phyloP scores from a whole-genome alignment of 1,140 invertebrate genomes.

The Vollenhovia emeryi region DNA sequence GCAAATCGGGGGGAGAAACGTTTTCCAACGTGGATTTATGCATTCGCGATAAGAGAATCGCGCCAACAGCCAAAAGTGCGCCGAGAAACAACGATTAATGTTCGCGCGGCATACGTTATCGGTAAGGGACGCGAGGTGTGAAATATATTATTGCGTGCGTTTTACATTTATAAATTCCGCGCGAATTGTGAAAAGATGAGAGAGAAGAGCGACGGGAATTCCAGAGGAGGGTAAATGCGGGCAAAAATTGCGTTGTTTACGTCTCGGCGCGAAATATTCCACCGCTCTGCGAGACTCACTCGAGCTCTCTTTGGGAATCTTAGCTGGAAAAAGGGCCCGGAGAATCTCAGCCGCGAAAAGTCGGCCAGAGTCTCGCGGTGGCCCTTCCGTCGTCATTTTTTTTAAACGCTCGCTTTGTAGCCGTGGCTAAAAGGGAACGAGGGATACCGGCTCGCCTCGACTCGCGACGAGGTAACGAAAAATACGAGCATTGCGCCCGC shows the following conservation, averaged over 20 bases:
- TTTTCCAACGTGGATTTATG: conserved; percentile 42
- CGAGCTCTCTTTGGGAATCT: conserved; percentile 4
- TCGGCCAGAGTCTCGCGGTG: conserved; percentile 19
- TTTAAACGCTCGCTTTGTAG: neutral
- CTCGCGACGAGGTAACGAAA: conserved; percentile 54
- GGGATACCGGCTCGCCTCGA: conserved; percentile 44
- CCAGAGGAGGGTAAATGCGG: neutral
- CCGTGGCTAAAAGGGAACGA: conserved; percentile 55
- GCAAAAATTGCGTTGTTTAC: conserved; percentile 48
- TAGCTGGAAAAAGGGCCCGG: neutral
- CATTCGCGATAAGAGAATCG: conserved; percentile 26
- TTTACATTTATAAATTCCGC: neutral
- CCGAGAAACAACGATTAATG: conserved; percentile 18
- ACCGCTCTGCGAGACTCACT: conserved; percentile 8
- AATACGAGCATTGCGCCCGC: conserved; percentile 67
- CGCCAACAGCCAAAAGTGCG: neutral
- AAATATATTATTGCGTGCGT: neutral
- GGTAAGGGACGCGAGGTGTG: neutral
- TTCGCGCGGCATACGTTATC: neutral
- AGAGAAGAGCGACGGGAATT: neutral
- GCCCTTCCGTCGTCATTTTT: neutral
- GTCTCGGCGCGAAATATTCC: conserved; percentile 45
- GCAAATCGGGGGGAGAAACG: conserved; percentile 20
- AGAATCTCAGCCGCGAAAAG: conserved; percentile 45
- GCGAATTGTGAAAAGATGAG: neutral